Evolutionary conservation across 2,113 vertebrate genomes (phyloP).

Genomic region (Picathartes gymnocephalus): DNA sequence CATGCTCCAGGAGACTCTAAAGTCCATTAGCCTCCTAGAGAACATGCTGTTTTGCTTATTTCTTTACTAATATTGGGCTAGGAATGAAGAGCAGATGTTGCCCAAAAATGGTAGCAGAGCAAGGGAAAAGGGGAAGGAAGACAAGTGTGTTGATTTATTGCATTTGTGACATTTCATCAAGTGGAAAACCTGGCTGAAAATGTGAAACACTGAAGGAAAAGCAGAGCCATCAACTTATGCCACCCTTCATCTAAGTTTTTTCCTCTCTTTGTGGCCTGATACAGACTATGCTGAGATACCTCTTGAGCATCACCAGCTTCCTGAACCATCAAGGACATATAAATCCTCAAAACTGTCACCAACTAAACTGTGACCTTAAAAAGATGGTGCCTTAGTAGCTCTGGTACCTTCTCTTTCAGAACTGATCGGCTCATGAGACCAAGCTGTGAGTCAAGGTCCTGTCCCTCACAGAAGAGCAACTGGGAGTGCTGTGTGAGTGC

Average conservation of each 20-base stretch:
- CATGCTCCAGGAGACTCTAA: neutral
- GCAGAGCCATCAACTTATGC: neutral
- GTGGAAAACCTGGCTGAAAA: neutral
- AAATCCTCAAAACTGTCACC: neutral
- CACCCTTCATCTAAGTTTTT: neutral
- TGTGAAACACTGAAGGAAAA: neutral
- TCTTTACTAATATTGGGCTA: slow-evolving; percentile 12
- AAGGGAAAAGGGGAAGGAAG: neutral
- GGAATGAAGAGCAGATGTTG: neutral
- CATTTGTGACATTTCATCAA: neutral
- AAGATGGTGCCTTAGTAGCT: neutral
- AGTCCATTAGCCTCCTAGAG: slow-evolving; percentile 6
- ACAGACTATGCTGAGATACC: neutral
- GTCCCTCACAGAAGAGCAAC: neutral
- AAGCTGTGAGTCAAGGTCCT: neutral
- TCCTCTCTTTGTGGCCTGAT: neutral
- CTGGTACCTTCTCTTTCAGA: neutral
- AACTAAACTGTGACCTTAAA: neutral
- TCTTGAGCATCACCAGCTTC: neutral
- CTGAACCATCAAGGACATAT: neutral
- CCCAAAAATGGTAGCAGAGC: slow-evolving; percentile 11
- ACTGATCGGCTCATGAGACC: neutral
- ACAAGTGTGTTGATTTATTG: neutral
- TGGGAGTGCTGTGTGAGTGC: accelerated
- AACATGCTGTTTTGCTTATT: slow-evolving; percentile 19